phyloP scores from a whole-genome alignment of 2,888 invertebrate species.

The Tortricodes alternella region DNA sequence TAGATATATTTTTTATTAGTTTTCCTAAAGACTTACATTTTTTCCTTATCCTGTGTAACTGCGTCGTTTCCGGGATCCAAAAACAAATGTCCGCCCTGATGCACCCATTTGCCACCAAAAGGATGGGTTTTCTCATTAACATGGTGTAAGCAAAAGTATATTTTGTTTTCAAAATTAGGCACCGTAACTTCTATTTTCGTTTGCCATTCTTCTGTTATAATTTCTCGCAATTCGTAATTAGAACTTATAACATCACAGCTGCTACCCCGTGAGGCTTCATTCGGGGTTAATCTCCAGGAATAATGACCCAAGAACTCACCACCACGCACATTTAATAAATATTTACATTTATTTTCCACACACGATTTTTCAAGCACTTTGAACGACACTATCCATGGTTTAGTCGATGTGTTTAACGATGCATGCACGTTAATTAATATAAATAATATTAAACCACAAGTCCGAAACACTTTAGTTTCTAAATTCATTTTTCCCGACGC shows the following conservation, averaged over 20 bases:
- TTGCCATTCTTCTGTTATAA: conserved; percentile 56
- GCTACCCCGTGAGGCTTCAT: conserved; percentile 53
- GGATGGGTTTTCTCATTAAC: conserved; percentile 50
- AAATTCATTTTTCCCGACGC: conserved; percentile 60
- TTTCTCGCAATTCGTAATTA: conserved; percentile 66
- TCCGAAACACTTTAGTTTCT: conserved; percentile 66
- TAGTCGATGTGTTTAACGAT: conserved; percentile 41
- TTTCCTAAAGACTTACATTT: conserved; percentile 13
- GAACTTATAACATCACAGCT: conserved; percentile 63
- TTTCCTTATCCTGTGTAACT: conserved; percentile 16
- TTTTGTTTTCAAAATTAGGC: conserved; percentile 51
- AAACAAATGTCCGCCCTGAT: conserved; percentile 75
- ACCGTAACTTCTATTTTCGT: conserved; percentile 57
- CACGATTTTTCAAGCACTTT: conserved; percentile 54
- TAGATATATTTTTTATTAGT: not conserved
- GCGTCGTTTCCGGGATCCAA: conserved; percentile 56
- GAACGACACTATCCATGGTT: conserved; percentile 60
- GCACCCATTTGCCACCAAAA: conserved; percentile 71
- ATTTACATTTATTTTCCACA: conserved; percentile 67
- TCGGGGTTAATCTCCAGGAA: conserved; percentile 70
- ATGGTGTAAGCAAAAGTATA: conserved; percentile 65
- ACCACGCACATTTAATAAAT: conserved; percentile 69
- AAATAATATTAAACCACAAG: conserved; percentile 72
- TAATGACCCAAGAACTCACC: conserved; percentile 69
- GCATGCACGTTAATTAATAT: conserved; percentile 57